These are phyloP conservation scores for Scaeva pyrastri DNA, from an alignment of 2,888 invertebrate species.

Conservation along the genomic window DNA sequence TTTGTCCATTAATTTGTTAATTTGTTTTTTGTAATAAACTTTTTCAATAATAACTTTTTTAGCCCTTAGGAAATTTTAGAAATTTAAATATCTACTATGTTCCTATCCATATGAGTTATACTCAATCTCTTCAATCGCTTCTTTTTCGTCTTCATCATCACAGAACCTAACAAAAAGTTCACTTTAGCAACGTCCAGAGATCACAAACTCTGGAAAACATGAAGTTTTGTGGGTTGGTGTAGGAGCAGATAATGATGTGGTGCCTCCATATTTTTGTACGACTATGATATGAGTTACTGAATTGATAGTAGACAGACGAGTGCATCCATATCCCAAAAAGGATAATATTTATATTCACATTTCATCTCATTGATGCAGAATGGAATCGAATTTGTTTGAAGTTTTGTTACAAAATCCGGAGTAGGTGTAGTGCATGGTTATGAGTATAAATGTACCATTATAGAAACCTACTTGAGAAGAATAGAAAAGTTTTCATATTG, in stretches of 20 bases:
- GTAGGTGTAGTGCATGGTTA: too few relatives aligned
- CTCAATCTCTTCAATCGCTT: not conserved
- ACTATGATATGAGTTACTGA: not conserved
- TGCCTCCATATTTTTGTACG: not conserved
- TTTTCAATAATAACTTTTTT: not conserved
- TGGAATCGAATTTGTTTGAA: constrained; percentile 52
- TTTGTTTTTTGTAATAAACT: not conserved
- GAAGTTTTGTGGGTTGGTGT: constrained; percentile 19
- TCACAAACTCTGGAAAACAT: constrained; percentile 43
- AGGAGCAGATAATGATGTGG: too few relatives aligned
- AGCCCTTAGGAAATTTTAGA: not conserved
- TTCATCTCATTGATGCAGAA: constrained; percentile 56
- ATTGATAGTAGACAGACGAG: constrained; percentile 30
- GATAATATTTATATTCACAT: constrained; percentile 39
- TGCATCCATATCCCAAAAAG: constrained; percentile 27
- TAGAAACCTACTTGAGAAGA: constrained; percentile 28
- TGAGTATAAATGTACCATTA: too few relatives aligned
- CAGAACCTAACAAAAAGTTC: not conserved
- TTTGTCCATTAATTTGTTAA: not conserved
- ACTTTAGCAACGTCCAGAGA: constrained; percentile 11
- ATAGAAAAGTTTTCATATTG: constrained; percentile 66
- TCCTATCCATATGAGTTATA: not conserved
- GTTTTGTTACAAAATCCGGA: constrained; percentile 30
- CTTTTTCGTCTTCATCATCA: not conserved
- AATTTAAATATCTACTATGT: not conserved